Evolutionary conservation across 2,888 invertebrate species (phyloP), one percentile per base, ranked within the genome.

Genomic region (Elysia crispata): DNA sequence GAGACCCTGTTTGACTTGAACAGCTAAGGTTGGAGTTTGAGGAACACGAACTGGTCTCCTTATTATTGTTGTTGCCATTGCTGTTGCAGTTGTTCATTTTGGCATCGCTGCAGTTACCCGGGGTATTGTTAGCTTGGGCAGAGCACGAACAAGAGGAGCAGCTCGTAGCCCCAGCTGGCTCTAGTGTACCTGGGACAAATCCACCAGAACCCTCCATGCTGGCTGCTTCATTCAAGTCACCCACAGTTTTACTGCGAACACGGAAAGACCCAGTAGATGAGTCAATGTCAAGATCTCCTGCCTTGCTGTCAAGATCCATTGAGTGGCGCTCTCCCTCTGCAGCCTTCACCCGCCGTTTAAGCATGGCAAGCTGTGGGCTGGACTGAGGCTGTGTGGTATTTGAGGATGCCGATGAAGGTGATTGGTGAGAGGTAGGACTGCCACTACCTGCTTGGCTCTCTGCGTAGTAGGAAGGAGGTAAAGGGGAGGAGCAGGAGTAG

Each of bases 161-260:
- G 54, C 76, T 76, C 13, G 74, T 79, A 25, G 31, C 54, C 20
- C 49, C 33, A n/a, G 78, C 23, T 28, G 75, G 75, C 25, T 75
- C 74, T 25, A 66, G 50, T 20, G 79, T 67, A 15, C 31, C 83
- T 6, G 83, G 69, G 20, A 82, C 81, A 50, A 85, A 84, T 0
- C 67, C 72, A 79, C 82, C 84, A 18, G 85, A 83, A 25, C 87
- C 87, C 31, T 86, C 86, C 72, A 85, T 85, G 82, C 87, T 96
- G 89, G 95, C 94, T 41, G 41, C 41, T 80, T 95, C 94, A 79
- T 89, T 89, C 50, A 91, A 82, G 92, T 97, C 97, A 86, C 97
- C 96, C 86, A 97, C 94, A n/a, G 97, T 97, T 93, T 96, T 97
- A 93, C 97, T 97, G 88, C 97, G 94, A 86, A 95, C 95, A 88